Evolutionary conservation across 2,888 invertebrate genomes (phyloP).

Genomic region (Agrotis exclamationis): DNA sequence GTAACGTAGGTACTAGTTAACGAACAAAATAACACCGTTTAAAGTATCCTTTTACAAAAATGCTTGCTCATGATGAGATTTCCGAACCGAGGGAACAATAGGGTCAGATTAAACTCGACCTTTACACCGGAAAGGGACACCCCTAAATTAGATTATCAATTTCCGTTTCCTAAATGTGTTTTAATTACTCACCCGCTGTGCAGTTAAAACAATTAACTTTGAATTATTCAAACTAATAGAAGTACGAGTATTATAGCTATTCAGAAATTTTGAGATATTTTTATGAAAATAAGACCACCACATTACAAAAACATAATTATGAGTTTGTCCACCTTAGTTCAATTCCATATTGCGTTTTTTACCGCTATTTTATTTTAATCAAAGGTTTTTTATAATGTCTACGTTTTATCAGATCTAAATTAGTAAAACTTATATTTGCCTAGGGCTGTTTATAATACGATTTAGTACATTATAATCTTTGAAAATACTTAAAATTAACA

Average conservation of each 20-base stretch:
- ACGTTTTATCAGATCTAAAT: conserved; percentile 39
- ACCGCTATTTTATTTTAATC: no score
- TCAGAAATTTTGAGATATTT: background rate
- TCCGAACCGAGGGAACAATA: conserved; percentile 18
- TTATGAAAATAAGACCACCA: conserved; percentile 5
- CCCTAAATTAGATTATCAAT: conserved; percentile 51
- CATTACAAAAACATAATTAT: conserved; percentile 2
- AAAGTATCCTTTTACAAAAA: conserved; percentile 1
- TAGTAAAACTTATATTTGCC: conserved; percentile 33
- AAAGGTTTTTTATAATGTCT: conserved; percentile 10
- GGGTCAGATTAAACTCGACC: conserved; percentile 35
- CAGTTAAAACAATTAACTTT: background rate
- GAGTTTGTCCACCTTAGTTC: conserved; percentile 5
- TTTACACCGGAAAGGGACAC: conserved; percentile 50
- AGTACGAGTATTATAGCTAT: no score
- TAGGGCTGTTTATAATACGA: conserved; percentile 20
- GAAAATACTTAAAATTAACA: conserved; percentile 29
- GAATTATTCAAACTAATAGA: background rate
- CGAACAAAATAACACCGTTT: background rate
- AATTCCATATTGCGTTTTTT: conserved; percentile 27
- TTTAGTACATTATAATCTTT: conserved; percentile 29
- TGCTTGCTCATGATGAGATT: conserved; percentile 15
- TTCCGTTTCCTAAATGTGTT: conserved; percentile 36
- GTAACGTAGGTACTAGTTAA: no score
- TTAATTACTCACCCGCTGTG: conserved; percentile 38